Evolutionary conservation across 2,113 vertebrate genomes (phyloP).

Genomic region (Corythornis vintsioides): DNA sequence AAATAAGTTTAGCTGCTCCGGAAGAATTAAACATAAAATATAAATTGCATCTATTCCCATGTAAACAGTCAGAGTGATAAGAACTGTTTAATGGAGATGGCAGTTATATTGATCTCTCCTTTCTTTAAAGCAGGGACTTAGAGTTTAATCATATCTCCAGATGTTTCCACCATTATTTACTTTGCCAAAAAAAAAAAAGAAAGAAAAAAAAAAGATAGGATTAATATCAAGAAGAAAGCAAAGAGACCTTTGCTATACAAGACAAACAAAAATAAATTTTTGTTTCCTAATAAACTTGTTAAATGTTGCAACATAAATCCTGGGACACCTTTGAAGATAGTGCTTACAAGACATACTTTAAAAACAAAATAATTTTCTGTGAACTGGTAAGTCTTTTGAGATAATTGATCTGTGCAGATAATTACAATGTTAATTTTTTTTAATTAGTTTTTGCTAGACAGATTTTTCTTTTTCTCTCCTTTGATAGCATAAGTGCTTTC

Average conservation of each 20-base stretch:
- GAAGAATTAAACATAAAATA: conserved; percentile 48
- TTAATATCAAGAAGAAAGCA: conserved; percentile 29
- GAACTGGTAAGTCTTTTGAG: conserved; percentile 4
- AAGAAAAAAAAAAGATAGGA: neutral
- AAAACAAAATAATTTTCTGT: conserved; percentile 14
- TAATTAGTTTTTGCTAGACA: neutral
- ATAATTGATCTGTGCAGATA: conserved; percentile 8
- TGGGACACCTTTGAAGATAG: neutral
- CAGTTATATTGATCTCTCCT: conserved; percentile 31
- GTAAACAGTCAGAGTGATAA: conserved; percentile 36
- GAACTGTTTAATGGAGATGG: conserved; percentile 52
- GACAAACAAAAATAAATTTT: conserved; percentile 51
- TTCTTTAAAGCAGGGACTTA: conserved; percentile 35
- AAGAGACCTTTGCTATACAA: neutral
- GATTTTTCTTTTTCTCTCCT: neutral
- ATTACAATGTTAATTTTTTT: neutral
- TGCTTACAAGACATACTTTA: neutral
- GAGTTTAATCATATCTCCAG: neutral
- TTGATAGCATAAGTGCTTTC: neutral
- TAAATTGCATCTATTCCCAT: conserved; percentile 7
- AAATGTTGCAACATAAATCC: conserved; percentile 27
- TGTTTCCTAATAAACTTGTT: conserved; percentile 46
- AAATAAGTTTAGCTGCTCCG: conserved; percentile 8
- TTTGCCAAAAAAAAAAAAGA: neutral
- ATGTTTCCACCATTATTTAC: conserved; percentile 38